Percentiles rank a stretch among this genome's conserved stretches.
Conservation (phyloP, 1,140 invertebrate genomes). For the Drosophila bifasciata region DNA sequence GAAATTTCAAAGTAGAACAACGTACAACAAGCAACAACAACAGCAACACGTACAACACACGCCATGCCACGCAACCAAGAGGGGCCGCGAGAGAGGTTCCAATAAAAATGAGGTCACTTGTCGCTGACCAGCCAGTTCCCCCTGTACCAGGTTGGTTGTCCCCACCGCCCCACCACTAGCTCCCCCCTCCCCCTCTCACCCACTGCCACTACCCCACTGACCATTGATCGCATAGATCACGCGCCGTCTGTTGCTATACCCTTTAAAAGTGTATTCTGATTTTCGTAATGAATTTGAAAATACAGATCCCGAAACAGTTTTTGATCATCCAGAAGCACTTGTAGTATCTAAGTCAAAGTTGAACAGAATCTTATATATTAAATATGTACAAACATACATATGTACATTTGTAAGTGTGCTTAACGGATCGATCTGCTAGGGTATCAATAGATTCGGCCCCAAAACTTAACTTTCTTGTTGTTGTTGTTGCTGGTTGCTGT, state of each 20-base stretch:
- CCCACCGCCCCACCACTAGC: background rate
- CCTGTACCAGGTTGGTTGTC: constrained; percentile 11
- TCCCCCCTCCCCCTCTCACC: constrained; percentile 2
- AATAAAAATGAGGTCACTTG: constrained; percentile 79
- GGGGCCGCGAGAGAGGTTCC: constrained; percentile 46
- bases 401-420: no score
- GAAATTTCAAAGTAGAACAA: constrained; percentile 80
- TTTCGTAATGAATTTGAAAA: no score
- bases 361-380: no score
- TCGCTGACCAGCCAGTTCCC: constrained; percentile 54
- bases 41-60: constrained; percentile 33
- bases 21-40: constrained; percentile 67
- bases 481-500: constrained; percentile 27
- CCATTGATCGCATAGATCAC: constrained; percentile 66
- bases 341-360: no score
- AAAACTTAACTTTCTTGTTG: constrained; percentile 6
- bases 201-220: constrained; percentile 6
- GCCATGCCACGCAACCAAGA: no score
- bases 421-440: no score
- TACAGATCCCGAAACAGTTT: no score
- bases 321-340: no score
- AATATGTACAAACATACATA: no score
- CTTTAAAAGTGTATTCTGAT: no score
- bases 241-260: constrained; percentile 44
- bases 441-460: no score